Base-by-base conservation (phyloP, 2,797 vertebrate genomes). In the Intellagama lesueurii region DNA sequence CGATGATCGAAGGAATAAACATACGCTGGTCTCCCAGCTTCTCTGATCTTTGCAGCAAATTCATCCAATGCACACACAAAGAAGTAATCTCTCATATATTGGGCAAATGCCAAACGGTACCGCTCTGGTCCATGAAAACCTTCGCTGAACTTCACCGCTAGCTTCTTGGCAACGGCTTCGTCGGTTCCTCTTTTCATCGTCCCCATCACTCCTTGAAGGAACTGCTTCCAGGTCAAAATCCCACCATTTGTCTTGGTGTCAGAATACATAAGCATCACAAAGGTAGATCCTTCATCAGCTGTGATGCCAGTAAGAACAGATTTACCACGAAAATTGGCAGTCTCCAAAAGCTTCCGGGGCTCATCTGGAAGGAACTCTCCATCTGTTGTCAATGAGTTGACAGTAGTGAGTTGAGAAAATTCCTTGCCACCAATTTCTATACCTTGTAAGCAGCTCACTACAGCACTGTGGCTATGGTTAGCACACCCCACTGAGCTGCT, bases 1-100 rank as follows among this genome's bases (percentile, higher is more conserved):
- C 73, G 95, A 60, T 98, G 97, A 82, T 97, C 94, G 88, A 98
- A 98, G 11, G 91, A 93, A 93, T 97, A 98, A 12, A 97, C 30
- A 64, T 95, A 96, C 17, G 93, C 79, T 19, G 93, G 95, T 5
- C 95, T 94, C 19, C 96, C 96, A 6, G 95, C 96, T 81, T 95
- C 96, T 83, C 7, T 44, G 91, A 94, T 96, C 92, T 92, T 96
- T 1, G 90, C 85, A 69, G 94, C 93, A 77, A 98, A 97, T 44
- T 97, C 90, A 22, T 96, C 72, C 76, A 96, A 1, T 30, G 97
- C 95, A 88, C 97, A 98, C 79, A 76, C 75, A 22, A 98, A 92
- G 32, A 64, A 17, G 5, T 86, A 73, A 90, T 97, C 97, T 91
- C 96, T 96, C 70, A 94, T 26, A 85, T 97, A 73, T 52, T 88